Base-by-base conservation (phyloP, 2,888 invertebrate genomes). In the Troides oblongomaculatus region DNA sequence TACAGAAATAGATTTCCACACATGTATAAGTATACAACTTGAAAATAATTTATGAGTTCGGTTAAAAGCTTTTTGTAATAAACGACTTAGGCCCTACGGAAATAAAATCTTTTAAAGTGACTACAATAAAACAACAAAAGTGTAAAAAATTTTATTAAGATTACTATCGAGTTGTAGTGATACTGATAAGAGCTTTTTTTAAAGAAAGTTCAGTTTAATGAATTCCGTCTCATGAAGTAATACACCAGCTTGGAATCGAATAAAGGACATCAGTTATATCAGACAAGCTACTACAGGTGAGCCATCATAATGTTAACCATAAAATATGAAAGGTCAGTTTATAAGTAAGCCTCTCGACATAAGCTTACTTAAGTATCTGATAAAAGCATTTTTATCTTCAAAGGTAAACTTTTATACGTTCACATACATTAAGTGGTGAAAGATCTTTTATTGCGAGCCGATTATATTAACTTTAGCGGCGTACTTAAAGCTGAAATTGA, bases 331-430 rank as follows among this genome's bases (percentile, higher is more conserved):
- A 53, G 4, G 6, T 53, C 53, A 46, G n/a, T 6, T n/a, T 53
- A 53, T 53, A 53, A 4, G 53, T 53, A 53, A n/a, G 53, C n/a
- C 53, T 53, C 53, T n/a, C 53, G 53, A 10, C n/a, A 53, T 53
- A 53, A n/a, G 46, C 46, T 43, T 46, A 23, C 62, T 68, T 63
- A 46, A 68, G 59, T 63, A 68, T 18, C 7, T 21, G 68, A 23
- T 68, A 63, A 68, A 68, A 68, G 68, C 68, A 58, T 50, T 68
- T 68, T 63, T 53, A 68, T 62, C 50, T 50, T 68, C 46, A 63
- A 68, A 58, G 57, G 23, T 6, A 14, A 23, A 23, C 57, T 23
- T 23, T 23, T n/a, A 58, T 58, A 25, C 23, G 64, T 64, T 23
- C 39, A 58, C 39, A 43, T 64, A 56, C 21, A 58, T 64, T 57